Conservation (phyloP, 2,888 invertebrate genomes). For the Mythimna vitellina region DNA sequence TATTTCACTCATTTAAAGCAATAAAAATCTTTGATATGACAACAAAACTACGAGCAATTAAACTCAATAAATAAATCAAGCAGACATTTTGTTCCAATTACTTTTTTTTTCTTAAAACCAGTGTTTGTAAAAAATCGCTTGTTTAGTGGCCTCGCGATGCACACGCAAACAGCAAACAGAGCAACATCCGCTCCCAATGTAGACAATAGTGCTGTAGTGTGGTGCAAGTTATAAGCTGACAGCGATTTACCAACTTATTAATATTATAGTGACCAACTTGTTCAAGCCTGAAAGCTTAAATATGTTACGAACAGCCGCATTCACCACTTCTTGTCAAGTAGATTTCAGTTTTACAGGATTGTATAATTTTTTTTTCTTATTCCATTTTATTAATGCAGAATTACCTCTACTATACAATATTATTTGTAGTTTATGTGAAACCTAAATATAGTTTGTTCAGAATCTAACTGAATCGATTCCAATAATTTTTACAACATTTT, state of each 20-base stretch:
- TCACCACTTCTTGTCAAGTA: too few species aligned
- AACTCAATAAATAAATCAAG: slow-evolving; percentile 41
- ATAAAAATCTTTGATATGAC: neutral
- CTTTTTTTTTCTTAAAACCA: neutral
- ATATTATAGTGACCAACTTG: too few species aligned
- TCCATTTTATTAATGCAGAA: too few species aligned
- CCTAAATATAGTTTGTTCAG: too few species aligned
- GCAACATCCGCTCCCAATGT: slow-evolving; percentile 53
- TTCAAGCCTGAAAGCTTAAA: too few species aligned
- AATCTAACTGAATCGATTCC: too few species aligned
- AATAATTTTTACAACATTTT: too few species aligned
- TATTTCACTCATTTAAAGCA: slow-evolving; percentile 19
- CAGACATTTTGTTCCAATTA: slow-evolving; percentile 21
- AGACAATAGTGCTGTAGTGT: slow-evolving; percentile 32
- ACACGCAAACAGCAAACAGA: slow-evolving; percentile 63
- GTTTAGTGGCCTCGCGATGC: slow-evolving; percentile 66
- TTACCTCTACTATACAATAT: too few species aligned
- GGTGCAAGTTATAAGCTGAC: slow-evolving; percentile 32
- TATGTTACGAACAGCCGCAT: too few species aligned
- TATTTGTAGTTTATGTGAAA: too few species aligned
- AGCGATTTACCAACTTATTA: slow-evolving; percentile 12
- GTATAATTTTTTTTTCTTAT: too few species aligned
- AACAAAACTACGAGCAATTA: slow-evolving; percentile 15
- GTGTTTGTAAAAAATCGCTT: slow-evolving; percentile 26
- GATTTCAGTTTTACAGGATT: too few species aligned